Evolutionary conservation across 2,113 vertebrate genomes (phyloP), one percentile per base, ranked within the genome.

Genomic region (Pipa parva): DNA sequence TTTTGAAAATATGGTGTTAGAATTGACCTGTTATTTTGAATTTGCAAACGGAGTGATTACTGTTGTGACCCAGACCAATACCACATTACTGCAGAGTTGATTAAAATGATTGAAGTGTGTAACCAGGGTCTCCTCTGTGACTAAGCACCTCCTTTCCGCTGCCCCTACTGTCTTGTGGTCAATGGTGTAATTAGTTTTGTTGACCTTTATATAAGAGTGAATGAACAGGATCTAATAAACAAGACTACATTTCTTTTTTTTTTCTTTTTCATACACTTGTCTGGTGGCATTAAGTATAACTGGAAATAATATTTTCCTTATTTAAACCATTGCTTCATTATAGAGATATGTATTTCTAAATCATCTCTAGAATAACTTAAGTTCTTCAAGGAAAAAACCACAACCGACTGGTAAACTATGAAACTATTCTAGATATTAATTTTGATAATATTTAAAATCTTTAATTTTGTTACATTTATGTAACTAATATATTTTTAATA

Each of bases 31-130:
- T 52, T 60, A 46, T 70, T 46, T 54, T 70, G 66, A 49, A 52
- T 70, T 45, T 59, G 57, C 46, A 49, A 28, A 49, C 18, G 48
- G 24, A 26, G 39, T 70, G 66, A 70, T 70, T 70, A 70, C 57
- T 52, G 58, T 70, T 58, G 33, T 52, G 66, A 70, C 66, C 66
- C 58, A 61, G 10, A 58, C 27, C 66, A 61, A 36, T 33, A 39
- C 45, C 55, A 68, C 57, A 68, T 59, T 68, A 52, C 33, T 20
- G 33, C 31, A 52, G 57, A 70, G 66, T 61, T 70, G 66, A 70
- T 70, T 70, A 70, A 61, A 70, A 70, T 61, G 58, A 70, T 48
- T 70, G 66, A 70, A 70, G 66, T 70, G 45, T 28, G 66, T 52
- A 70, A 61, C 48, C 51, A 29, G 24, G 36, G 29, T 36, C 25